A percentile compares a stretch with the other conserved stretches of the same genome.
These are phyloP conservation scores for Drosophila sp. DNA, from an alignment of 1,140 invertebrate genomes.

Conservation along the genomic window DNA sequence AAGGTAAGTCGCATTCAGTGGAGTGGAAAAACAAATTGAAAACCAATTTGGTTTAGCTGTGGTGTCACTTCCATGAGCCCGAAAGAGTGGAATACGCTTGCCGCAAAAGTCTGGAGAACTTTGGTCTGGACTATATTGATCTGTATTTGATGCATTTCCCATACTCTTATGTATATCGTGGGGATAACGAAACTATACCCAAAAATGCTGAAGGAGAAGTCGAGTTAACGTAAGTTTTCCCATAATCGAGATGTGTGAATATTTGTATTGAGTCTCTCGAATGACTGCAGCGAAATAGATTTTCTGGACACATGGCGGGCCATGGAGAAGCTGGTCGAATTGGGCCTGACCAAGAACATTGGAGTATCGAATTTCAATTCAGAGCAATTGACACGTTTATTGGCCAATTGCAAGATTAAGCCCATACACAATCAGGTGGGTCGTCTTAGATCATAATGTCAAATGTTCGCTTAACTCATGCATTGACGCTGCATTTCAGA, in stretches of 20 bases:
- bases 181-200: conserved; percentile 75
- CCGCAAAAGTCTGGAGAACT: conserved; percentile 86
- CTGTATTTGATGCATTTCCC: conserved; percentile 96
- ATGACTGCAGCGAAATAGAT: conserved; percentile 85
- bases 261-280: conserved; percentile 40
- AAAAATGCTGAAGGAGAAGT: conserved; percentile 86
- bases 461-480: not conserved
- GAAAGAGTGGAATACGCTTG: conserved; percentile 85
- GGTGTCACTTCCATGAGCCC: conserved; percentile 88
- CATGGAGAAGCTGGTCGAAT: conserved; percentile 88
- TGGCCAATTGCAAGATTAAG: conserved; percentile 87
- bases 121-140: conserved; percentile 92
- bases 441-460: conserved; percentile 6
- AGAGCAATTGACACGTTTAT: conserved; percentile 88
- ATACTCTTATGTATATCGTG: conserved; percentile 85
- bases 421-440: conserved; percentile 89
- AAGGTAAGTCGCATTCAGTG: conserved; percentile 84
- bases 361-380: conserved; percentile 94
- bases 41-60: conserved; percentile 84
- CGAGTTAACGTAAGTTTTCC: conserved; percentile 52
- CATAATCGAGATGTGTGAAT: not conserved
- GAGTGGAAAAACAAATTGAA: conserved; percentile 83
- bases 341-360: conserved; percentile 89
- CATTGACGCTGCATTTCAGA: conserved; percentile 55
- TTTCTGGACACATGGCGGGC: conserved; percentile 92